phyloP scores from a whole-genome alignment of 1,140 invertebrate species.

The Drosophila pachea region DNA sequence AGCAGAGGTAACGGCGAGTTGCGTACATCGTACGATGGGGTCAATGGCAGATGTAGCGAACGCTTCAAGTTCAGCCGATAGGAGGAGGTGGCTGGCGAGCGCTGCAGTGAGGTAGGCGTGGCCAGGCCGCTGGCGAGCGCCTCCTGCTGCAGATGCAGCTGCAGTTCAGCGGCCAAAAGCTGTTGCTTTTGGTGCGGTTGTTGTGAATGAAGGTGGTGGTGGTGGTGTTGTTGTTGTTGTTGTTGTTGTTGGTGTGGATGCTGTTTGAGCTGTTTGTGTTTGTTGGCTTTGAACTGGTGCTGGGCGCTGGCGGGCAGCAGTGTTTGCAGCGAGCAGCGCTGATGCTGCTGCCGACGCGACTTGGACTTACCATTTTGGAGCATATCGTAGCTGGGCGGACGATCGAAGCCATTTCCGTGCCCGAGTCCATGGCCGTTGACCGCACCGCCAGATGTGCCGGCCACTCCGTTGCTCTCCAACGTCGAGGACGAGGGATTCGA shows the following conservation, averaged over 20 bases:
- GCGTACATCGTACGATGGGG: constrained; percentile 71
- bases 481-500: constrained; percentile 77
- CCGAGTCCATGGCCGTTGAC: constrained; percentile 21
- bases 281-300: constrained; percentile 71
- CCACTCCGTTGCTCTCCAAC: constrained; percentile 63
- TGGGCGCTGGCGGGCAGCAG: constrained; percentile 70
- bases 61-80: constrained; percentile 72
- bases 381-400: constrained; percentile 78
- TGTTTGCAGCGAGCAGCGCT: constrained; percentile 75
- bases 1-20: constrained; percentile 75
- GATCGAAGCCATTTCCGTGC: constrained; percentile 70
- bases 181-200: constrained; percentile 44
- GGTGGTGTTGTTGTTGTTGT: constrained; percentile 45
- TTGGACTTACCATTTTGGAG: constrained; percentile 79
- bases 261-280: constrained; percentile 73
- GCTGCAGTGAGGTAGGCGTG: constrained; percentile 59
- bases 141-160: constrained; percentile 51
- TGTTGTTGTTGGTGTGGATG: constrained; percentile 56
- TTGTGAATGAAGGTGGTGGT: no score
- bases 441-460: constrained; percentile 24
- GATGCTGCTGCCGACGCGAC: constrained; percentile 72
- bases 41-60: constrained; percentile 74
- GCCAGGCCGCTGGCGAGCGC: constrained; percentile 43
- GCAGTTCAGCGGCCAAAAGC: constrained; percentile 38
- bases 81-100: constrained; percentile 70